Evolutionary conservation across 2,113 vertebrate genomes (phyloP), one percentile per base, ranked within the genome.

Genomic region (Erpornis zantholeuca): DNA sequence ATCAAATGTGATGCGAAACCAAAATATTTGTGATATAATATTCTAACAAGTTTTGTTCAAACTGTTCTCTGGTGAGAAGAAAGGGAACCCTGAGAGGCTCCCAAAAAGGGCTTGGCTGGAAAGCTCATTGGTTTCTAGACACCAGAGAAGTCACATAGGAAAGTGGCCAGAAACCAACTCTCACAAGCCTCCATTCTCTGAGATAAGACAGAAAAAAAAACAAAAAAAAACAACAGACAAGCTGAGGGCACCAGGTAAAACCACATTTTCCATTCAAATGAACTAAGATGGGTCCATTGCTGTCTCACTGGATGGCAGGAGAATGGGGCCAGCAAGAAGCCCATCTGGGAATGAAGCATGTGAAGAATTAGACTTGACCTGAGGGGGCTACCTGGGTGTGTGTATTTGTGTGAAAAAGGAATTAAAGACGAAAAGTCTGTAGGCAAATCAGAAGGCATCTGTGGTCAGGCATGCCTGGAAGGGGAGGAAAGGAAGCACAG

Each of bases 21-120:
- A 22, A 71, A 66, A 5, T 12, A 29, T 36, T 47, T 38, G 29
- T 25, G 15, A 53, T 4, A 27, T 0, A 0, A 7, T 36, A 52
- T 49, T 70, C 3, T 44, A 42, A 56, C 9, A 44, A 7, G 1
- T 36, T 89, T 75, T 82, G 19, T 59, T 94, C 11, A 53, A 59
- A 35, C 33, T 56, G 3, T 61, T 82, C 4, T 7, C n/a, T 38
- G 11, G 5, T 10, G 15, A 60, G 42, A 77, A 76, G 36, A 82
- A 80, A 57, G 11, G 1, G 16, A 69, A 2, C 3, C 10, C 18
- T 42, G 4, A 56, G 31, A 13, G 22, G 9, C 3, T 71, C 14
- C 18, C 21, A 18, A 11, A 64, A 36, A 38, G 33, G 7, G 4
- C 11, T 56, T 77, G 27, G 6, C 12, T 61, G 54, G 9, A 24